Conservation (phyloP, 2,888 invertebrate genomes). For the Eristalis arbustorum region DNA sequence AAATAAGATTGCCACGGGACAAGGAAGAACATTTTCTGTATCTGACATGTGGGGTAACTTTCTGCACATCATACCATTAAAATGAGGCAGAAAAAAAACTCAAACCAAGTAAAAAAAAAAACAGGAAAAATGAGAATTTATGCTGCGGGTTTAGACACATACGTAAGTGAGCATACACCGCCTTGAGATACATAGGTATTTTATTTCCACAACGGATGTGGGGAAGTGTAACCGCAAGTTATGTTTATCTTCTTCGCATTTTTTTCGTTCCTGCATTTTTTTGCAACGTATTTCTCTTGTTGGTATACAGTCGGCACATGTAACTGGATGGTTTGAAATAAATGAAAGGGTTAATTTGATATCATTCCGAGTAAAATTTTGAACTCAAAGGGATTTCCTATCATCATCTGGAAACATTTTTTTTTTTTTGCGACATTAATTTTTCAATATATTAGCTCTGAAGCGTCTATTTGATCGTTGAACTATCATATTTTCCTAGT, state of each 20-base stretch:
- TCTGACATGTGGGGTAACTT: not conserved
- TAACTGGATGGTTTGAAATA: conserved; percentile 5
- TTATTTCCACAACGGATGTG: conserved; percentile 56
- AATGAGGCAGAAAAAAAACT: not conserved
- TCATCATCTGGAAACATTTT: not conserved
- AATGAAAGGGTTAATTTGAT: conserved; percentile 38
- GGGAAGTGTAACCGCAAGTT: conserved; percentile 56
- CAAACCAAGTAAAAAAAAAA: not conserved
- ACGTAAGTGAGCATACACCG: not conserved
- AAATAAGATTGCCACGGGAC: not conserved
- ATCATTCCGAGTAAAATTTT: conserved; percentile 29
- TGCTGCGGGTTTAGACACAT: conserved; percentile 13
- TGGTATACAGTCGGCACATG: not conserved
- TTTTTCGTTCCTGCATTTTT: not conserved
- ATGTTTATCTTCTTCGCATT: conserved; percentile 25
- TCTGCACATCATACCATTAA: not conserved
- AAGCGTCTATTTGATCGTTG: too few relatives aligned
- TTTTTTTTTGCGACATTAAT: not conserved
- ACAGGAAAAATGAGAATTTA: conserved; percentile 41
- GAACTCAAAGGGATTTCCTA: conserved; percentile 11
- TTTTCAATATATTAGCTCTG: not conserved
- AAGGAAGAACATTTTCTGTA: not conserved
- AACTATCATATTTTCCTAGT: too few relatives aligned
- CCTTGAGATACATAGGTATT: conserved; percentile 23
- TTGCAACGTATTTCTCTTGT: not conserved